Evolutionary conservation across 2,113 vertebrate species (phyloP).

Genomic region (Microtus ochrogaster): DNA sequence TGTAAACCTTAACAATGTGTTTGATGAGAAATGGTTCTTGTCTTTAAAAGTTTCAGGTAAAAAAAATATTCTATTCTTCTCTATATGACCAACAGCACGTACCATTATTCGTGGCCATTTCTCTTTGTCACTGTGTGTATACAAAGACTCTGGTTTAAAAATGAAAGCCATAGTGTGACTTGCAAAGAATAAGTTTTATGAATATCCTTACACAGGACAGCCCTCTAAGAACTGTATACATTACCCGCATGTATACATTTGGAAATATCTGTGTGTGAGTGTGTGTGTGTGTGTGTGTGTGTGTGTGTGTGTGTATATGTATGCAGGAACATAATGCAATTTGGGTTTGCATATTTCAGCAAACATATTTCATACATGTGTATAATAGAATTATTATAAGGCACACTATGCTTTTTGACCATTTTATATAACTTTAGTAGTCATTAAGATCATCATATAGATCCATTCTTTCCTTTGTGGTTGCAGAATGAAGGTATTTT

Average conservation of each 20-base stretch:
- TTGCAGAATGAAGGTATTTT: no score
- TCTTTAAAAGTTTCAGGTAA: neutral
- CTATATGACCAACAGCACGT: neutral
- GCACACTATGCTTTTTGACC: no score
- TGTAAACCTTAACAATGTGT: neutral
- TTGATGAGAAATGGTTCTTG: neutral
- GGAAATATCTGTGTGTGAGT: accelerated
- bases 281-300: no score
- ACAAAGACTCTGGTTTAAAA: neutral
- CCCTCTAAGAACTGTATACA: neutral
- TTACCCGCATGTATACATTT: neutral
- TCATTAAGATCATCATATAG: no score
- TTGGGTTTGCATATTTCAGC: no score
- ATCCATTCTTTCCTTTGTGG: no score
- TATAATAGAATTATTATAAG: no score
- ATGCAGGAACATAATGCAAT: neutral
- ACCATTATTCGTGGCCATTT: neutral
- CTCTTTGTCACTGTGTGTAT: neutral
- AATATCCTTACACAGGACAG: neutral
- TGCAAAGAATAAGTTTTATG: neutral
- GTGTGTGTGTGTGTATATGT: no score
- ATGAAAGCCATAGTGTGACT: neutral
- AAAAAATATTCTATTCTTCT: neutral
- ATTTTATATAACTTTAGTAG: no score
- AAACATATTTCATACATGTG: no score